A percentile compares a stretch with the other conserved stretches of the same genome.
These are phyloP conservation scores for Petrocephalus microphthalmus DNA, from an alignment of 2,113 vertebrate species.

Conservation along the genomic window DNA sequence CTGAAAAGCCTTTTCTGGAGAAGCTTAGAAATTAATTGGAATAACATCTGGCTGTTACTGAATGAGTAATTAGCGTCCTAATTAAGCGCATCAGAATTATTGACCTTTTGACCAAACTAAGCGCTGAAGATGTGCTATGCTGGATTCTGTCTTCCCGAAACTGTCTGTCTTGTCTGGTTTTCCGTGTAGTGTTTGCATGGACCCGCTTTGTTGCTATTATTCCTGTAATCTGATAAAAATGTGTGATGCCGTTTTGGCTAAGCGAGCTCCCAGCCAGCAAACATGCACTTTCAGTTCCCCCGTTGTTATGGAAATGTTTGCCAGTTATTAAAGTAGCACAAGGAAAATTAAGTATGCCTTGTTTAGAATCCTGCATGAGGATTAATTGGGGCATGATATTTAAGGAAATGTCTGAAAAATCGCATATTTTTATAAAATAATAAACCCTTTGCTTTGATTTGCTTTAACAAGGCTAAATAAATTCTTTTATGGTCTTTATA, in stretches of 20 bases:
- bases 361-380: slow-evolving; percentile 2
- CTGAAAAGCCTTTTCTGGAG: not conserved
- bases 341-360: not conserved
- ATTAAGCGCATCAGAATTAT: slow-evolving; percentile 2
- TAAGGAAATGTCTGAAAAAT: not conserved
- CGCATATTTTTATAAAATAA: slow-evolving; percentile 2
- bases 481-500: not conserved
- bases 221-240: not conserved
- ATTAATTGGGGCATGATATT: slow-evolving; percentile 3
- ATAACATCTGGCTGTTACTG: not conserved
- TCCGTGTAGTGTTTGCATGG: not conserved
- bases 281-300: not conserved
- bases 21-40: not conserved
- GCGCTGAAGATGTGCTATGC: not conserved
- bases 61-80: not conserved
- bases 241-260: not conserved
- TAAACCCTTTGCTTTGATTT: not conserved
- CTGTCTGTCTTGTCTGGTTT: not conserved
- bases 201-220: not conserved
- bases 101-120: slow-evolving; percentile 8
- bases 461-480: slow-evolving; percentile 7
- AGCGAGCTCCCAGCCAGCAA: not conserved
- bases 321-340: not conserved
- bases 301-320: slow-evolving; percentile 1
- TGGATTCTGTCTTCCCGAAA: not conserved